A percentile compares a stretch with the other conserved stretches of the same genome.
These are phyloP conservation scores for Phylloscopus trochiloides DNA, from an alignment of 2,113 vertebrate genomes.

Conservation along the genomic window DNA sequence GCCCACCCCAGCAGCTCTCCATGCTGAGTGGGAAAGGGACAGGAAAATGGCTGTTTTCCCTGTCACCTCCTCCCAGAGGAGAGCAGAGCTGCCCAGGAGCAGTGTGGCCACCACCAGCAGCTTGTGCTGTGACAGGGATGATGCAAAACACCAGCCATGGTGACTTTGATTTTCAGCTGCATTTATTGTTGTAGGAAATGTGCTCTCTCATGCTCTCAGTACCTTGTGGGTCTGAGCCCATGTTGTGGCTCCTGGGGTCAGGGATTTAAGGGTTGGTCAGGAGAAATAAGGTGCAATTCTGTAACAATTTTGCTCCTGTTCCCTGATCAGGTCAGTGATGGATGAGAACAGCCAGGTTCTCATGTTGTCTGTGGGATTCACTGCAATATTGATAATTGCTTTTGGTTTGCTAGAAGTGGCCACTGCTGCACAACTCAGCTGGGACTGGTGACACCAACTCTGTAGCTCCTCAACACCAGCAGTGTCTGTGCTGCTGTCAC, in stretches of 20 bases:
- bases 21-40: neutral
- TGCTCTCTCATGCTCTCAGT: neutral
- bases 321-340: neutral
- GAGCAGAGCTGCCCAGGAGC: neutral
- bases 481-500: neutral
- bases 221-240: neutral
- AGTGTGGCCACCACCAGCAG: neutral
- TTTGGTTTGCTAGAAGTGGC: neutral
- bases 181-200: neutral
- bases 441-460: neutral
- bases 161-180: neutral
- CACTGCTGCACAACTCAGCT: rapidly evolving
- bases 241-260: rapidly evolving
- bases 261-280: neutral
- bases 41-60: neutral
- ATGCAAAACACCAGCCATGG: neutral
- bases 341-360: neutral
- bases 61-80: neutral
- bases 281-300: neutral
- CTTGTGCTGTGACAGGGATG: neutral
- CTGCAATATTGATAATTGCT: rapidly evolving
- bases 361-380: neutral
- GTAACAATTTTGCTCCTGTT: neutral
- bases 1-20: neutral
- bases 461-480: neutral